Percentiles rank a stretch among this genome's conserved stretches.
phyloP scores from a whole-genome alignment of 2,113 vertebrate genomes.

The Sebastes fasciatus region DNA sequence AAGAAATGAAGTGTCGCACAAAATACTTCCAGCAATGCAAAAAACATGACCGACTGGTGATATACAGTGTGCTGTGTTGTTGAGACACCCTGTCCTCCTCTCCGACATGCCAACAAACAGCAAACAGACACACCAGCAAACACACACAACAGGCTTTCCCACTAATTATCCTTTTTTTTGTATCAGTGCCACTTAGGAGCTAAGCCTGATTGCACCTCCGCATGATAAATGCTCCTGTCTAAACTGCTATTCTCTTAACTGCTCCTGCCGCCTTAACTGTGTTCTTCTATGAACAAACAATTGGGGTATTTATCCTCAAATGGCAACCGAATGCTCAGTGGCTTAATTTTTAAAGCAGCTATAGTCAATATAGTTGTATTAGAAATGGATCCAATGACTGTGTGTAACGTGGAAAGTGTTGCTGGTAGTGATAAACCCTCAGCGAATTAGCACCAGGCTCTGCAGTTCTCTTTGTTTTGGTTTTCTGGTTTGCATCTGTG shows the following conservation, averaged over 20 bases:
- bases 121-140: slow-evolving; percentile 26
- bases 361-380: neutral
- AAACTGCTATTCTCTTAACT: slow-evolving; percentile 40
- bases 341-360: neutral
- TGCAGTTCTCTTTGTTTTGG: no score
- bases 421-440: neutral
- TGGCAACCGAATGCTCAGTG: neutral
- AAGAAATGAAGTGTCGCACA: neutral
- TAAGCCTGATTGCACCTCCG: slow-evolving; percentile 54
- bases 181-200: slow-evolving; percentile 36
- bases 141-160: slow-evolving; percentile 46
- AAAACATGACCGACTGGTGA: neutral
- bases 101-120: slow-evolving; percentile 13
- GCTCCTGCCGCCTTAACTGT: slow-evolving; percentile 6
- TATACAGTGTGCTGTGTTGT: neutral
- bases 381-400: neutral
- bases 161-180: slow-evolving; percentile 51
- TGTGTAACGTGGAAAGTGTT: neutral
- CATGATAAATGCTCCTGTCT: slow-evolving; percentile 62
- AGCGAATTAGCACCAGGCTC: neutral
- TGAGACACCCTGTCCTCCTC: slow-evolving; percentile 16
- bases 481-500: no score
- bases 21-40: neutral
- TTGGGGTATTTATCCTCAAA: slow-evolving; percentile 15
- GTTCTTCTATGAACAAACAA: slow-evolving; percentile 7